phyloP scores from a whole-genome alignment of 2,113 vertebrate genomes.

The Galeopterus variegatus region DNA sequence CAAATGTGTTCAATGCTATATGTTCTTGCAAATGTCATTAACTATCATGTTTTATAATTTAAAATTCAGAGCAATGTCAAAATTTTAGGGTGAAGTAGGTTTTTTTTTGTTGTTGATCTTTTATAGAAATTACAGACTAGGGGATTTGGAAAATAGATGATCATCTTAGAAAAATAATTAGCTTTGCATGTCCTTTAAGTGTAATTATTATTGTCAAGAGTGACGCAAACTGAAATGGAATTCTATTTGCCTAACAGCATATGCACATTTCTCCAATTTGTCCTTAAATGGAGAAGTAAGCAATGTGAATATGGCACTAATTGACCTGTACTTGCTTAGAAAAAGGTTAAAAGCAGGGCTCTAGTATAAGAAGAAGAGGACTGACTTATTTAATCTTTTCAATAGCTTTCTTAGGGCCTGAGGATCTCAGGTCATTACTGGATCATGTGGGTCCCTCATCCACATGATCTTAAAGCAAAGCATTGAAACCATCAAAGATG shows the following conservation, averaged over 20 bases:
- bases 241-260: constrained; percentile 19
- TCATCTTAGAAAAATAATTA: constrained; percentile 67
- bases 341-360: not conserved
- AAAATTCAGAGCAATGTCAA: constrained; percentile 78
- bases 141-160: constrained; percentile 71
- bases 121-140: constrained; percentile 66
- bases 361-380: not conserved
- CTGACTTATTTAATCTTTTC: not conserved
- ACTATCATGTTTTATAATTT: constrained; percentile 49
- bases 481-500: not conserved
- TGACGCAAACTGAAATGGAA: constrained; percentile 43
- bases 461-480: not conserved
- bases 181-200: constrained; percentile 32
- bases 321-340: not conserved
- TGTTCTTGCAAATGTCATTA: not conserved
- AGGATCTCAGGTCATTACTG: not conserved
- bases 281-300: not conserved
- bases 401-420: not conserved
- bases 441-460: not conserved
- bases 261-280: constrained; percentile 39
- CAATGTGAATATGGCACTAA: not conserved
- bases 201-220: constrained; percentile 66
- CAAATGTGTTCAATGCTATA: constrained; percentile 46
- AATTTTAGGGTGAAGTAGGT: constrained; percentile 59
- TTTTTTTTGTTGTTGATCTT: constrained; percentile 46